These are phyloP conservation scores for Hyperoplus lanceolatus DNA, from an alignment of 2,797 vertebrate species.

Conservation along the genomic window DNA sequence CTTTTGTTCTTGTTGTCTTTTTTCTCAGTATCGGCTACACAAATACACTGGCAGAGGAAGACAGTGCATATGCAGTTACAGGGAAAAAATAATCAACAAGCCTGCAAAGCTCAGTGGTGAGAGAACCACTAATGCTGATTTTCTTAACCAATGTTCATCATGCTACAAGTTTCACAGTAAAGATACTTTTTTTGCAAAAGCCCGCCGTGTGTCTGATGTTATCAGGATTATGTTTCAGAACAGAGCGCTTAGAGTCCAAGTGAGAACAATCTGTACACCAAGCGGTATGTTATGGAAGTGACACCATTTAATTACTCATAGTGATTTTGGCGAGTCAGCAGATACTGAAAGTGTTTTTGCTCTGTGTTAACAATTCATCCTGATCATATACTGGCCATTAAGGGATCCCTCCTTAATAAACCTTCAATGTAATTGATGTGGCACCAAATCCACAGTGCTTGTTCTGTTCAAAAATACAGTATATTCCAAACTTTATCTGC, in stretches of 20 bases:
- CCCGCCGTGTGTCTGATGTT: neutral
- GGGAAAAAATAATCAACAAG: neutral
- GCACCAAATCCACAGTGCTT: neutral
- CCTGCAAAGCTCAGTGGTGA: neutral
- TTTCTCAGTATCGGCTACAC: slow-evolving; percentile 39
- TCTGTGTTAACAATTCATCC: neutral
- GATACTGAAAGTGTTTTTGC: neutral
- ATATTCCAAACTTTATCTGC: neutral
- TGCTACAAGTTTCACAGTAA: neutral
- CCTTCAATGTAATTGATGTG: neutral
- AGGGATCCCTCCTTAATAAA: neutral
- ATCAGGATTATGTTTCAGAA: neutral
- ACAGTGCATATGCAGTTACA: neutral
- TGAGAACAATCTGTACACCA: neutral
- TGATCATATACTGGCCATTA: neutral
- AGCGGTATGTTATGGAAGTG: neutral
- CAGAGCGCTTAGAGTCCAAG: neutral
- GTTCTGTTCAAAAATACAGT: neutral
- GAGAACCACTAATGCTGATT: neutral
- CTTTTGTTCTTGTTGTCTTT: slow-evolving; percentile 69
- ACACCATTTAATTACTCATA: slow-evolving; percentile 10
- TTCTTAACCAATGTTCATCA: neutral
- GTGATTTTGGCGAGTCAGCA: neutral
- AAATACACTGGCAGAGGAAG: slow-evolving; percentile 12
- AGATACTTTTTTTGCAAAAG: neutral